phyloP scores from a whole-genome alignment of 2,888 invertebrate species.

The Seira musarum region DNA sequence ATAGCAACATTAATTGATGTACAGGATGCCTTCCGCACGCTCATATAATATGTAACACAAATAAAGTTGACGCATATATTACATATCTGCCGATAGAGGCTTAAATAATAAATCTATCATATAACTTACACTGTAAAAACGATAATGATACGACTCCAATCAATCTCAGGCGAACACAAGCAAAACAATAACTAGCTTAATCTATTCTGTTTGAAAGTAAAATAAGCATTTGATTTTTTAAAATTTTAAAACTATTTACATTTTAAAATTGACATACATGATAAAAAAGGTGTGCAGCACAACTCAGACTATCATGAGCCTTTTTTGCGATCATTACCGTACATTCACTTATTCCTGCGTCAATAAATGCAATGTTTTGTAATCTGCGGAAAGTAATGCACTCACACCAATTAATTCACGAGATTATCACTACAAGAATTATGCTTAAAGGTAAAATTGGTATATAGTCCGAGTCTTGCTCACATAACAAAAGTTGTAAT shows the following conservation, averaged over 20 bases:
- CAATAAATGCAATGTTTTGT: neutral
- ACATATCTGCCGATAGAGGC: no score
- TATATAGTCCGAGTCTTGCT: no score
- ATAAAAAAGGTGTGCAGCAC: constrained; percentile 25
- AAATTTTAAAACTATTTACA: constrained; percentile 11
- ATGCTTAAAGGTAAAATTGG: no score
- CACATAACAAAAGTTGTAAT: no score
- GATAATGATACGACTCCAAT: neutral
- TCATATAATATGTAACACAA: no score
- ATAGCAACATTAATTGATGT: no score
- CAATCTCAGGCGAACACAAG: neutral
- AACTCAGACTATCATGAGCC: neutral
- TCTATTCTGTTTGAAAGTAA: neutral
- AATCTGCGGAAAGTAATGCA: neutral
- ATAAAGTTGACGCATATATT: no score
- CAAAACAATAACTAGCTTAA: neutral
- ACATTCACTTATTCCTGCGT: neutral
- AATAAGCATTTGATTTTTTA: neutral
- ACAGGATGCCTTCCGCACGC: no score
- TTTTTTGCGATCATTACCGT: no score
- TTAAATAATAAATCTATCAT: no score
- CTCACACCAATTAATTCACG: neutral
- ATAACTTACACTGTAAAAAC: neutral
- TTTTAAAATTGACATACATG: neutral
- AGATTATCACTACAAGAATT: no score